Evolutionary conservation across 2,888 invertebrate genomes (phyloP).

Genomic region (Drepanosiphum platanoidis): DNA sequence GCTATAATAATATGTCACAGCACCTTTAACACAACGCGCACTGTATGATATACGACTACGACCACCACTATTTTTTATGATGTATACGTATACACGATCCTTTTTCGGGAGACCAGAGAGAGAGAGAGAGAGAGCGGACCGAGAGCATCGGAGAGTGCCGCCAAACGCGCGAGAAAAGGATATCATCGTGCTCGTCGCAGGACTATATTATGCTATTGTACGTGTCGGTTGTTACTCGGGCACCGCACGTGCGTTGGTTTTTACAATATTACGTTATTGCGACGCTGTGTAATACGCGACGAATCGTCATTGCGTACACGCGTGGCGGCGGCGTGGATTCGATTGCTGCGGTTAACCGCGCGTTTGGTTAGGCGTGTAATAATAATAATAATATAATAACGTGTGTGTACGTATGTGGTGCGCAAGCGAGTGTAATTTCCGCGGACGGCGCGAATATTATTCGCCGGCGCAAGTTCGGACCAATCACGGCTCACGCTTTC

Average conservation of each 20-base stretch:
- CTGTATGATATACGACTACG: too few species aligned
- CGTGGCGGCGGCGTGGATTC: background rate
- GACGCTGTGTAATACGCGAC: background rate
- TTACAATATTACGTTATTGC: background rate
- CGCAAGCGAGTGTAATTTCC: background rate
- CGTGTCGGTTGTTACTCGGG: background rate
- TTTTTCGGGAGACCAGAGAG: background rate
- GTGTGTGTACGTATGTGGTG: background rate
- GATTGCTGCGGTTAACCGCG: slow-evolving; percentile 18
- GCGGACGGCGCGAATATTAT: background rate
- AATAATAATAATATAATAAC: background rate
- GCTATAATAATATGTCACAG: too few species aligned
- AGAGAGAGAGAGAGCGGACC: too few species aligned
- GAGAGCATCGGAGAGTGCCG: slow-evolving; percentile 15
- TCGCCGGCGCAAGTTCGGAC: slow-evolving; percentile 5
- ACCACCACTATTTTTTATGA: too few species aligned
- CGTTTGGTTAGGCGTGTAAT: background rate
- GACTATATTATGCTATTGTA: background rate
- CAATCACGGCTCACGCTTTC: slow-evolving; percentile 14
- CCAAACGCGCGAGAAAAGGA: background rate
- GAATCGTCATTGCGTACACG: background rate
- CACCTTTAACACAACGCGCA: too few species aligned
- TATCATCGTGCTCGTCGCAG: background rate
- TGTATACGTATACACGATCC: background rate
- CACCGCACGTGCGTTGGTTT: background rate